Conservation (phyloP, 2,888 invertebrate species). For the Dryobota labecula region DNA sequence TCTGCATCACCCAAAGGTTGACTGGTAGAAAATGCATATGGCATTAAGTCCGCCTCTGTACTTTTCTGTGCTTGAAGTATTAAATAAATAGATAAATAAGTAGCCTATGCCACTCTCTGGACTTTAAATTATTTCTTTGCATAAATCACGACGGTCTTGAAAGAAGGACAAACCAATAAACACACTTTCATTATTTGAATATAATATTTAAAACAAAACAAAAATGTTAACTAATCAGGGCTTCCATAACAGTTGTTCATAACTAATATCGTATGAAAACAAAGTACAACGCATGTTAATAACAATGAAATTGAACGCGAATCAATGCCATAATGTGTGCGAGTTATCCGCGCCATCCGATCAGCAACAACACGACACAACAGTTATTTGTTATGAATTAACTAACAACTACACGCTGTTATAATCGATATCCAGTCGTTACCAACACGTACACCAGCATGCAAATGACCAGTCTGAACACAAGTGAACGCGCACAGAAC, state of each 20-base stretch:
- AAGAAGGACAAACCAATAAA: not conserved
- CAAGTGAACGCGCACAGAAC: not conserved
- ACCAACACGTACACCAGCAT: not conserved
- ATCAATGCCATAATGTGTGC: not conserved
- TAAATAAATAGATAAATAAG: no score
- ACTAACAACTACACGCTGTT: not conserved
- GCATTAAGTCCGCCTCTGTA: no score
- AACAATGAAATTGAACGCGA: not conserved
- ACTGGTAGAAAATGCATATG: no score
- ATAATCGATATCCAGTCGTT: slow-evolving; percentile 4
- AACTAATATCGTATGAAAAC: not conserved
- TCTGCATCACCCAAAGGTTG: no score
- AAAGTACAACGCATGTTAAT: not conserved
- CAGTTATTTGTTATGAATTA: not conserved
- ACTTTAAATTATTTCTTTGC: not conserved
- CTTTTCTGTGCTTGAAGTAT: no score
- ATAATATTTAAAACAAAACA: slow-evolving; percentile 1
- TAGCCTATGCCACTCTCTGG: not conserved
- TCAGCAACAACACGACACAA: not conserved
- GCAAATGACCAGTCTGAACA: slow-evolving; percentile 10
- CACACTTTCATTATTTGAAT: not conserved
- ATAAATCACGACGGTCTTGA: not conserved
- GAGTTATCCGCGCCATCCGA: not conserved
- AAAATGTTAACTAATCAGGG: not conserved
- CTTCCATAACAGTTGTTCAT: not conserved